Evolutionary conservation across 2,797 vertebrate species (phyloP).

Genomic region (Cossypha dichroa): DNA sequence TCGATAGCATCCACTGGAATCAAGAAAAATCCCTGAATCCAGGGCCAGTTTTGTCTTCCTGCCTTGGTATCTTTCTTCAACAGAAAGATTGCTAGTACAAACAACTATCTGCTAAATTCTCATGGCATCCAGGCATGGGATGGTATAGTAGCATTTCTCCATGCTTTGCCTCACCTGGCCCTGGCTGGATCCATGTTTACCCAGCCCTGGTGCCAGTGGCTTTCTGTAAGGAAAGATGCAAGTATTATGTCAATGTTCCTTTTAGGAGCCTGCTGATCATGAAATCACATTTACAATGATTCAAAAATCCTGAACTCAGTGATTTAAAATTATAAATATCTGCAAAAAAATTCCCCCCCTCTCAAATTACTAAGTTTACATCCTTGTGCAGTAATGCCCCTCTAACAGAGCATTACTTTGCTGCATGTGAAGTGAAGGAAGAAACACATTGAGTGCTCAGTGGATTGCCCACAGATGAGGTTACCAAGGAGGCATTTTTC

Average conservation of each 20-base stretch:
- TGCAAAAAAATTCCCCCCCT: background rate
- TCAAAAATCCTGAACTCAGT: background rate
- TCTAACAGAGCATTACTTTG: background rate
- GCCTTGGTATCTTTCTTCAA: background rate
- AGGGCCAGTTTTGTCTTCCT: background rate
- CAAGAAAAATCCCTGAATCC: background rate
- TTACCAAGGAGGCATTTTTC: background rate
- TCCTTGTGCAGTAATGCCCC: too few species aligned
- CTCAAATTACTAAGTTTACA: background rate
- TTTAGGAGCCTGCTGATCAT: background rate
- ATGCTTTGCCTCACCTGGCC: accelerated
- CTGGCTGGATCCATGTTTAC: background rate
- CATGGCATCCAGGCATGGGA: background rate
- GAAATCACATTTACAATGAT: background rate
- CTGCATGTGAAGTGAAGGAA: accelerated
- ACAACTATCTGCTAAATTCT: background rate
- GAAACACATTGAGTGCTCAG: accelerated
- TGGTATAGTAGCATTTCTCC: background rate
- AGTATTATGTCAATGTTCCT: background rate
- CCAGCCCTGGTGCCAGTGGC: background rate
- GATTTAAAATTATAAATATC: background rate
- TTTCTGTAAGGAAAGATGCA: background rate
- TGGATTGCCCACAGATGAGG: background rate
- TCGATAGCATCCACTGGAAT: background rate
- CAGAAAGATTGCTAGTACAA: background rate